Conservation (phyloP, 2,888 invertebrate species). For the Chrysolina haemoptera region DNA sequence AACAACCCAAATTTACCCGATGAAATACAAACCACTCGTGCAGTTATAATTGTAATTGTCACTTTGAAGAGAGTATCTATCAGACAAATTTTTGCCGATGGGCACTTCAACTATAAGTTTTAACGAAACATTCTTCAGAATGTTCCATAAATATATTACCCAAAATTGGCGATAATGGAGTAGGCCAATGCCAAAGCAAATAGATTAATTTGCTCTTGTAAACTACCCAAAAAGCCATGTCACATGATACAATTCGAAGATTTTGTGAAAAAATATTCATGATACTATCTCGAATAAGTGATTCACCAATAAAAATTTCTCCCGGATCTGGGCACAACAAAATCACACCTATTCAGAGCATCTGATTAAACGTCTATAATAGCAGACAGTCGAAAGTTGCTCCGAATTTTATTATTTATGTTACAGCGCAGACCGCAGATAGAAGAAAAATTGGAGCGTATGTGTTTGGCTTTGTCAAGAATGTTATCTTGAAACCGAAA, state of each 20-base stretch:
- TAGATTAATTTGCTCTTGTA: no score
- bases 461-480: constrained; percentile 21
- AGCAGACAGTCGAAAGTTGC: constrained; percentile 13
- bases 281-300: background rate
- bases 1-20: no score
- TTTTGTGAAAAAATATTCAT: background rate
- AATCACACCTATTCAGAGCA: background rate
- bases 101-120: no score
- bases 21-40: no score
- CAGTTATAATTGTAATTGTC: no score
- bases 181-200: no score
- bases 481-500: constrained; percentile 28
- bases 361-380: constrained; percentile 5
- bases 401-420: constrained; percentile 13
- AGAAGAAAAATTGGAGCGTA: background rate
- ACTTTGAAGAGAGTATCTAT: no score
- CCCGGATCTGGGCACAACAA: background rate
- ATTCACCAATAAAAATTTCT: constrained; percentile 5
- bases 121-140: no score
- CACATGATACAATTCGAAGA: background rate
- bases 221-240: no score
- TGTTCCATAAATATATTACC: no score
- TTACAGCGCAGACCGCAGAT: background rate
- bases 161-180: no score
- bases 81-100: no score